A percentile compares a stretch with the other conserved stretches of the same genome.
phyloP scores from a whole-genome alignment of 2,797 vertebrate genomes.

The Alauda arvensis region DNA sequence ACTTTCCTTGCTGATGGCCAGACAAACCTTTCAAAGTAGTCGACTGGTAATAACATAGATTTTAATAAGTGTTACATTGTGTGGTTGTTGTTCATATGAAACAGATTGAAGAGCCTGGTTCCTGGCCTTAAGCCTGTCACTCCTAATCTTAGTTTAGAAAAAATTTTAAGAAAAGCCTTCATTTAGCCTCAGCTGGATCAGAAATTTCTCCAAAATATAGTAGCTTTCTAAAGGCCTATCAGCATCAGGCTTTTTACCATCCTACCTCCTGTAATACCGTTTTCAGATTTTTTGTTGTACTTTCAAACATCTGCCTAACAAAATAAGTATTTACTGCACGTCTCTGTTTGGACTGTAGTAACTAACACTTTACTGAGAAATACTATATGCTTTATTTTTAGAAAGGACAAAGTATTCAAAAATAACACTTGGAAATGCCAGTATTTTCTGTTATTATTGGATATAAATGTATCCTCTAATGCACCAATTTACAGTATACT shows the following conservation, averaged over 20 bases:
- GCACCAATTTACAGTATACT: conserved; percentile 49
- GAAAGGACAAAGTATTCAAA: conserved; percentile 51
- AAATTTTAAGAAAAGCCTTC: neutral
- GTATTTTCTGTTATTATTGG: conserved; percentile 49
- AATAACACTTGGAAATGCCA: conserved; percentile 54
- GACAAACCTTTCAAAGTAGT: neutral
- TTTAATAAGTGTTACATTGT: neutral
- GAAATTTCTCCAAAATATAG: neutral
- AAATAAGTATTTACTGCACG: conserved; percentile 38
- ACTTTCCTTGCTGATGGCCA: neutral
- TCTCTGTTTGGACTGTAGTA: conserved; percentile 49
- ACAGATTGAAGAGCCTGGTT: neutral
- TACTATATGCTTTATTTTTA: conserved; percentile 55
- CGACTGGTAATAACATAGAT: neutral
- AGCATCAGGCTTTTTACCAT: neutral
- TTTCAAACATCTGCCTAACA: conserved; percentile 40
- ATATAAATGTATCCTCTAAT: conserved; percentile 59
- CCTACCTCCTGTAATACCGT: neutral
- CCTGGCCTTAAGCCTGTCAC: neutral
- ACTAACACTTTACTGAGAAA: conserved; percentile 38
- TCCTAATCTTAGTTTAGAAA: neutral
- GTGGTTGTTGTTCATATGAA: neutral
- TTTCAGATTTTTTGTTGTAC: conserved; percentile 26
- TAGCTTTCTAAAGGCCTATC: neutral
- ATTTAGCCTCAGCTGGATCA: neutral